Evolutionary conservation across 64 coral and sea anemone species (phyloP).

Genomic region (Acropora tenuis): DNA sequence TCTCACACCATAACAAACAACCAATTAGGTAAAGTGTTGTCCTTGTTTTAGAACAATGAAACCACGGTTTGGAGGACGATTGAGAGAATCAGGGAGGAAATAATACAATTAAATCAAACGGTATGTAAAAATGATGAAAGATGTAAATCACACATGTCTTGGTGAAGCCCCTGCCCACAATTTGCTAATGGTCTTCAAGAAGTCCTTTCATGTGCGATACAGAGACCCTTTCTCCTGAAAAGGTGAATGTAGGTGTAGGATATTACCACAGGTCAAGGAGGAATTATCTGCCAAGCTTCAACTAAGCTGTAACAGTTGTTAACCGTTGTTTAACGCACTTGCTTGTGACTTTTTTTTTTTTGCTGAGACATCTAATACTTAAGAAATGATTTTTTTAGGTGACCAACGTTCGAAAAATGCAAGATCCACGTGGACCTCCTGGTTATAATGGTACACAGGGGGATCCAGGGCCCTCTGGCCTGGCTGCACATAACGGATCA

Average conservation of each 20-base stretch:
- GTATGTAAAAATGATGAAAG: too few relatives aligned
- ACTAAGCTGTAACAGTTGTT: too few relatives aligned
- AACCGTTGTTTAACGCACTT: background rate
- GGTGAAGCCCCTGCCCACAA: too few relatives aligned
- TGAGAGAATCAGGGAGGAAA: background rate
- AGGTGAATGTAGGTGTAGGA: too few relatives aligned
- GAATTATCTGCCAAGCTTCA: too few relatives aligned
- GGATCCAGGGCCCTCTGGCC: background rate
- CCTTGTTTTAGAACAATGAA: background rate
- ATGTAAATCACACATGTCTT: too few relatives aligned
- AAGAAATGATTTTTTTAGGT: background rate
- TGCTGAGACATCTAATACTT: too few relatives aligned
- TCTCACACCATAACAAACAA: too few relatives aligned
- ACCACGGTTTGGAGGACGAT: background rate
- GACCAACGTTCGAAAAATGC: background rate
- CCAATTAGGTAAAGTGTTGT: background rate
- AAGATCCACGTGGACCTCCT: background rate
- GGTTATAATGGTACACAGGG: conserved; percentile 28
- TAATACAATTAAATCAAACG: background rate
- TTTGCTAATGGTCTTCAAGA: too few relatives aligned
- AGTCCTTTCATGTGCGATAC: too few relatives aligned
- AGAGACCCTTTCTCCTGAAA: too few relatives aligned
- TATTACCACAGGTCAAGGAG: too few relatives aligned
- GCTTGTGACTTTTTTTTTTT: background rate
- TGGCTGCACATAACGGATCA: background rate